Percentiles rank a stretch among this genome's conserved stretches.
Conservation (phyloP, 1,140 invertebrate species). For the Drosophila orosa region DNA sequence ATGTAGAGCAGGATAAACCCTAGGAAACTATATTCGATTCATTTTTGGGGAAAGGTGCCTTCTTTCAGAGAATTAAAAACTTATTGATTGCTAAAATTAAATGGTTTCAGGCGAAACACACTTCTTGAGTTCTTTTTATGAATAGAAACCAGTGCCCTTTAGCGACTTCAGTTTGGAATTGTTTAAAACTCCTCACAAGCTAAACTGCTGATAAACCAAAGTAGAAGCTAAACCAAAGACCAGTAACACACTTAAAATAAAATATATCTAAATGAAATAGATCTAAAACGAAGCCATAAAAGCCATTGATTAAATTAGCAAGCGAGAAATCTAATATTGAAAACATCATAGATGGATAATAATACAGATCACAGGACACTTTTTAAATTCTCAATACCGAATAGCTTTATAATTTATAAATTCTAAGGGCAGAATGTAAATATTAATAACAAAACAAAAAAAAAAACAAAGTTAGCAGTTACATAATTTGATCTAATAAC, state of each 20-base stretch:
- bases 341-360: constrained; percentile 11
- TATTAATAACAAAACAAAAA: constrained; percentile 17
- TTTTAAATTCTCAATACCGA: constrained; percentile 53
- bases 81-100: constrained; percentile 47
- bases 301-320: constrained; percentile 34
- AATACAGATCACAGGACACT: constrained; percentile 21
- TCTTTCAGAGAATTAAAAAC: constrained; percentile 36
- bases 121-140: constrained; percentile 23
- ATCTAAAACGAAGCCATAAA: constrained; percentile 26
- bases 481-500: constrained; percentile 44
- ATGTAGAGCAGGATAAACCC: constrained; percentile 25
- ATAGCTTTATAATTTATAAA: constrained; percentile 54
- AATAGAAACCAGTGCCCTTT: constrained; percentile 9
- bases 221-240: constrained; percentile 44
- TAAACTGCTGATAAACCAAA: constrained; percentile 53
- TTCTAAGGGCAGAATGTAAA: constrained; percentile 28
- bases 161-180: constrained; percentile 20
- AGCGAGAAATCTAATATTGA: constrained; percentile 19
- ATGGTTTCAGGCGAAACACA: constrained; percentile 52
- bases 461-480: constrained; percentile 31
- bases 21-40: constrained; percentile 36
- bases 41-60: constrained; percentile 42
- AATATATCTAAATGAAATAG: constrained; percentile 13
- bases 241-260: constrained; percentile 28
- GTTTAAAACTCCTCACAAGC: constrained; percentile 53